Percentiles rank a stretch among this genome's conserved stretches.
Conservation (phyloP, 2,113 vertebrate species). For the Notothenia rossii region DNA sequence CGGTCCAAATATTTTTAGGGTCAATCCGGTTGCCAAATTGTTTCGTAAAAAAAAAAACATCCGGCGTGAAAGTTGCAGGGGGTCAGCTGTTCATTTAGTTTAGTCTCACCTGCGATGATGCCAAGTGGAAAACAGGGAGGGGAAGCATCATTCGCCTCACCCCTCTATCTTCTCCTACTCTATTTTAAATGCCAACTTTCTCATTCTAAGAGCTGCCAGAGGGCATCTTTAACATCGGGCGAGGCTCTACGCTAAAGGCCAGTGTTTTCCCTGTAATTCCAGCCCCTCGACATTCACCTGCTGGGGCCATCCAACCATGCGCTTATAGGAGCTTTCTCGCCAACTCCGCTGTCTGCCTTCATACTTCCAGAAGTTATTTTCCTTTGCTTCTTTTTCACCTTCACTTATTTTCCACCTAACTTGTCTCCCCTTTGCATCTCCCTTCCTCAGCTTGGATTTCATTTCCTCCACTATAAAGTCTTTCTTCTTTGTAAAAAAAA, state of each 20-base stretch:
- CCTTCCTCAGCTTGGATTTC: not conserved
- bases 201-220: constrained; percentile 53
- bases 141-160: constrained; percentile 7
- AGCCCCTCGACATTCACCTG: constrained; percentile 50
- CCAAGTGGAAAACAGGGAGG: constrained; percentile 28
- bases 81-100: constrained; percentile 34
- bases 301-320: constrained; percentile 55
- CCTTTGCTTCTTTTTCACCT: not conserved
- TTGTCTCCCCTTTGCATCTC: constrained; percentile 20
- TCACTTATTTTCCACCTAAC: constrained; percentile 25
- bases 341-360: constrained; percentile 2
- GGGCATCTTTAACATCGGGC: constrained; percentile 52
- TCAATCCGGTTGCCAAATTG: constrained; percentile 17
- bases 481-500: not conserved
- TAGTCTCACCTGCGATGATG: constrained; percentile 26
- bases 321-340: constrained; percentile 25
- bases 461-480: not conserved
- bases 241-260: constrained; percentile 51
- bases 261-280: constrained; percentile 47
- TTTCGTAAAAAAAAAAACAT: not conserved
- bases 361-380: constrained; percentile 30
- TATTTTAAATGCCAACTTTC: constrained; percentile 61
- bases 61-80: constrained; percentile 4
- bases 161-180: constrained; percentile 10
- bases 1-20: not conserved